These are phyloP conservation scores for Lathamus discolor DNA, from an alignment of 2,113 vertebrate genomes.

Conservation along the genomic window DNA sequence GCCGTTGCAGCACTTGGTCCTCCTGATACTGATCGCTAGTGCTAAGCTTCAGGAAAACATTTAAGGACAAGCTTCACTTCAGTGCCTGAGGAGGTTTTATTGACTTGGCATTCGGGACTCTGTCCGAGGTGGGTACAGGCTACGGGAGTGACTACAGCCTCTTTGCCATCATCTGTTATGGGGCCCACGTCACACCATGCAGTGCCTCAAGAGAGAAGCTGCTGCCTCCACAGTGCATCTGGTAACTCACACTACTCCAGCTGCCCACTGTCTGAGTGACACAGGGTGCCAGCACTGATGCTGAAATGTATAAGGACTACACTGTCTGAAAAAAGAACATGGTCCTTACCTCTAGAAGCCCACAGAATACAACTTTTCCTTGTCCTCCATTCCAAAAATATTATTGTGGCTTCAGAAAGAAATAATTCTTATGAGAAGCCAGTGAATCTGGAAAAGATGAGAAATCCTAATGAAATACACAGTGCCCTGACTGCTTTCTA, in stretches of 20 bases:
- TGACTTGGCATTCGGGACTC: neutral
- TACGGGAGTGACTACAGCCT: neutral
- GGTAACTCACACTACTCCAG: neutral
- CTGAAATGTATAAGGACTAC: neutral
- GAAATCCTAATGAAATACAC: neutral
- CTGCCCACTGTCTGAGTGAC: neutral
- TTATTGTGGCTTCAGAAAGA: neutral
- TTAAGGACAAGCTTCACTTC: neutral
- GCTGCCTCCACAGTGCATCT: neutral
- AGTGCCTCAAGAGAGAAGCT: neutral
- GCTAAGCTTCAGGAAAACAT: neutral
- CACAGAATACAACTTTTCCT: neutral
- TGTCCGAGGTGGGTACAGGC: neutral
- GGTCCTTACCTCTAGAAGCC: neutral
- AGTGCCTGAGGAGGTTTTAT: neutral
- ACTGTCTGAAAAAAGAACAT: neutral
- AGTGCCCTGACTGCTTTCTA: conserved; percentile 22
- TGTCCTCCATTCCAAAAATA: neutral
- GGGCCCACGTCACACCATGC: neutral
- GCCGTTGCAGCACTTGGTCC: neutral
- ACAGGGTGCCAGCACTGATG: neutral
- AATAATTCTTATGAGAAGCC: neutral
- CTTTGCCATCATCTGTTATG: neutral
- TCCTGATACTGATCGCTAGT: neutral
- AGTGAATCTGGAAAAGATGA: conserved; percentile 10